A percentile compares a stretch with the other conserved stretches of the same genome.
These are phyloP conservation scores for Orthonychiurus folsomi DNA, from an alignment of 2,888 invertebrate genomes.

Conservation along the genomic window DNA sequence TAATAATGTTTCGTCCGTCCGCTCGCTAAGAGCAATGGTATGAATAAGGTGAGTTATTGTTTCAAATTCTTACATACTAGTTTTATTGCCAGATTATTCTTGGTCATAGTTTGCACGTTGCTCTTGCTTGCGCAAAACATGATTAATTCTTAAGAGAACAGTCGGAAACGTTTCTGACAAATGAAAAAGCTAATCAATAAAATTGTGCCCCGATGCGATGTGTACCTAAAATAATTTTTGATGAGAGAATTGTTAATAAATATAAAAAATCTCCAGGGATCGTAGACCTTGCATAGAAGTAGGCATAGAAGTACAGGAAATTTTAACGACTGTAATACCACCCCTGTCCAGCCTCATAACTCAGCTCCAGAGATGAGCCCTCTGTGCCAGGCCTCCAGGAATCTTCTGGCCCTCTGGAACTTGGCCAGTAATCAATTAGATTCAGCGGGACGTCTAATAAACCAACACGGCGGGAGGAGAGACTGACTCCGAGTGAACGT, in stretches of 20 bases:
- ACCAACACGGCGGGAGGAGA: background rate
- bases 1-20: background rate
- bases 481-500: no score
- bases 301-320: background rate
- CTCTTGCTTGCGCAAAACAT: no score
- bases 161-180: no score
- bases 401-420: background rate
- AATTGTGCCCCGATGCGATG: no score
- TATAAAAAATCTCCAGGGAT: background rate
- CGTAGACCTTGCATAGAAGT: no score
- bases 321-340: background rate
- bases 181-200: no score
- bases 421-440: background rate
- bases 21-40: slow-evolving; percentile 8
- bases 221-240: no score
- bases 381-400: no score
- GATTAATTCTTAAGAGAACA: no score
- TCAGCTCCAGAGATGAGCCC: background rate
- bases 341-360: background rate
- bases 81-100: no score
- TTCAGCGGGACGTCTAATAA: background rate
- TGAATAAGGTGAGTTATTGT: slow-evolving; percentile 8
- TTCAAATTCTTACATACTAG: no score
- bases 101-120: no score
- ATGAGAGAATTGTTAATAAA: background rate